Conservation (phyloP, 2,888 invertebrate species). For the Athrips mouffetella region DNA sequence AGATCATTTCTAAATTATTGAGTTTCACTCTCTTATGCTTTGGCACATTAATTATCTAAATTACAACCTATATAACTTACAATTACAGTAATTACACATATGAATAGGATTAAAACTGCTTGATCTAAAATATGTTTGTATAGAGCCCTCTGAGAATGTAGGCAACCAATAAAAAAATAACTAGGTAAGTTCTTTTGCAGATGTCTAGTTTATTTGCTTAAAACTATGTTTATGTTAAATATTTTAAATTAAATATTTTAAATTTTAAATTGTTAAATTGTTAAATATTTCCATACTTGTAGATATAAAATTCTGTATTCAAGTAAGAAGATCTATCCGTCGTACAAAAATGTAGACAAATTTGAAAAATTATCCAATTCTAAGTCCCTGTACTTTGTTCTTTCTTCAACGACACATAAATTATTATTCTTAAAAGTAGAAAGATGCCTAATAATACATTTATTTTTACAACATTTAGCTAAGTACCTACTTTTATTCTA, state of each 20-base stretch:
- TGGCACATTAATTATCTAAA: conserved; percentile 44
- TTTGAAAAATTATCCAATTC: conserved; percentile 44
- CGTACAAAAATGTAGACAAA: conserved; percentile 48
- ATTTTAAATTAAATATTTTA: neutral
- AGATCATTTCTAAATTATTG: too few species aligned
- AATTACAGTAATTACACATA: too few species aligned
- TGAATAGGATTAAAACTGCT: too few species aligned
- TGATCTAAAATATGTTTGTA: too few species aligned
- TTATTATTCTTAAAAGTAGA: neutral
- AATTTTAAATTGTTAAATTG: neutral
- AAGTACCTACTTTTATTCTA: neutral
- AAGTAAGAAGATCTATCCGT: conserved; percentile 37
- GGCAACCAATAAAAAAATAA: too few species aligned
- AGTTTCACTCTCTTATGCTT: conserved; percentile 55
- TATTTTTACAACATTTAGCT: neutral
- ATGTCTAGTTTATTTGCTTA: too few species aligned
- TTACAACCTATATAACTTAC: conserved; percentile 17
- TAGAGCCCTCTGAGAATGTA: too few species aligned
- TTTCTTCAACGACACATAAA: neutral
- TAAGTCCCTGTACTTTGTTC: conserved; percentile 64
- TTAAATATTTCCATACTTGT: neutral
- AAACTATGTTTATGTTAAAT: neutral
- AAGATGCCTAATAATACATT: neutral
- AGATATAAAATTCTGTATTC: conserved; percentile 25
- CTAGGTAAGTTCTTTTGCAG: too few species aligned